Evolutionary conservation across 2,797 vertebrate genomes (phyloP).

Genomic region (Eleutherodactylus coqui): DNA sequence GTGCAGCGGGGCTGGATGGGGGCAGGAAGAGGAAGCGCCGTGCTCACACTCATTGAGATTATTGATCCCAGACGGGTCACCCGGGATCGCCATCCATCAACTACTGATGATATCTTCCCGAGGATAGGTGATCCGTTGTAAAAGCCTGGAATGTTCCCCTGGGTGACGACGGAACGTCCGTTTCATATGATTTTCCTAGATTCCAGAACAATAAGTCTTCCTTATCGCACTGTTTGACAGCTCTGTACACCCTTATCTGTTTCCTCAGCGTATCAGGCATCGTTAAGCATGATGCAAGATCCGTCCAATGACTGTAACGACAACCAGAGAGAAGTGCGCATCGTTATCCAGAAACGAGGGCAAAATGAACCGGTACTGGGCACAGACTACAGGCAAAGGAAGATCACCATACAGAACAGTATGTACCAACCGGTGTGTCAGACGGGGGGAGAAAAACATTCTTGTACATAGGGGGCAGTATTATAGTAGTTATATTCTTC

Average conservation of each 20-base stretch:
- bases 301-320: constrained; percentile 90
- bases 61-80: no score
- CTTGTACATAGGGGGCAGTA: not conserved
- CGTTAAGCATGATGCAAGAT: constrained; percentile 86
- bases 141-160: no score
- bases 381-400: constrained; percentile 86
- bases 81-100: no score
- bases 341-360: constrained; percentile 87
- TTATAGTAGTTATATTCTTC: constrained; percentile 14
- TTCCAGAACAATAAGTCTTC: fast-evolving
- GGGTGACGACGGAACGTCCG: no score
- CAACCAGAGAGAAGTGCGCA: constrained; percentile 83
- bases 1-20: no score
- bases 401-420: constrained; percentile 92
- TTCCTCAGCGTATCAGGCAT: constrained; percentile 86
- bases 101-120: no score
- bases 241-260: not conserved
- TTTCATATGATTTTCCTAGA: no score
- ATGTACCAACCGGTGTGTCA: constrained; percentile 67
- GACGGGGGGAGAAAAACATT: not conserved
- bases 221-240: no score
- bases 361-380: constrained; percentile 83
- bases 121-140: no score
- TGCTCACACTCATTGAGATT: no score
- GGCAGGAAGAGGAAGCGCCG: no score